Percentiles rank a stretch among this genome's conserved stretches.
Conservation (phyloP, 2,888 invertebrate species). For the Meghimatium bilineatum region DNA sequence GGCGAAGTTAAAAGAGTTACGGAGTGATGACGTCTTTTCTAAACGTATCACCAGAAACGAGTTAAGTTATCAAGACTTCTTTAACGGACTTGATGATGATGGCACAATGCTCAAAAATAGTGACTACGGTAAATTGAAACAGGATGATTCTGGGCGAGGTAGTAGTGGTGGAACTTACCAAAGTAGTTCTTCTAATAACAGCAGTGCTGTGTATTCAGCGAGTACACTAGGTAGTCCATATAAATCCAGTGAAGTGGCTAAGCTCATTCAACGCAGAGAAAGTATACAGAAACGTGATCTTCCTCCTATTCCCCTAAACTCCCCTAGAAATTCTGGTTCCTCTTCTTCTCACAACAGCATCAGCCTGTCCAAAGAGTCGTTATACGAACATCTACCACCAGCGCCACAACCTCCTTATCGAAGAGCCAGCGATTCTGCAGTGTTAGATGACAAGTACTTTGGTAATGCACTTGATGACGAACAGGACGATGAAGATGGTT, state of each 20-base stretch:
- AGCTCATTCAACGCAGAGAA: slow-evolving; percentile 15
- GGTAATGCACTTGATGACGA: slow-evolving; percentile 47
- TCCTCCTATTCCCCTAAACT: slow-evolving; percentile 65
- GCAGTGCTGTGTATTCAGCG: neutral
- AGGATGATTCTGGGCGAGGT: slow-evolving; percentile 22
- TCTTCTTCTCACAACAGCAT: slow-evolving; percentile 30
- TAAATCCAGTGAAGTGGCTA: neutral
- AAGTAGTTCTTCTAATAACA: slow-evolving; percentile 5
- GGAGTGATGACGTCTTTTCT: slow-evolving; percentile 69
- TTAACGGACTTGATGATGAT: slow-evolving; percentile 45
- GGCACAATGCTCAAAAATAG: slow-evolving; percentile 3
- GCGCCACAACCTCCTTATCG: slow-evolving; percentile 60
- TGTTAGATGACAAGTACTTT: neutral
- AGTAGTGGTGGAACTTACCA: slow-evolving; percentile 19
- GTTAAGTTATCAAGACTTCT: slow-evolving; percentile 61
- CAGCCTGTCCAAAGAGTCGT: slow-evolving; percentile 59
- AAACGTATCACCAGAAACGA: slow-evolving; percentile 65
- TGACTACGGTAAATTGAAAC: slow-evolving; percentile 7
- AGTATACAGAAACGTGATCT: slow-evolving; percentile 65
- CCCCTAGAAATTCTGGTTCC: slow-evolving; percentile 1
- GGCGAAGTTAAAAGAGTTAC: slow-evolving; percentile 67
- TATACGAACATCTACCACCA: slow-evolving; percentile 69
- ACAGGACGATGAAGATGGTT: slow-evolving; percentile 66
- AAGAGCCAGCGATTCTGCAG: slow-evolving; percentile 5
- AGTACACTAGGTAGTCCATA: neutral